Base-by-base conservation (phyloP, 1,140 invertebrate species). In the Drosophila lacertosa region DNA sequence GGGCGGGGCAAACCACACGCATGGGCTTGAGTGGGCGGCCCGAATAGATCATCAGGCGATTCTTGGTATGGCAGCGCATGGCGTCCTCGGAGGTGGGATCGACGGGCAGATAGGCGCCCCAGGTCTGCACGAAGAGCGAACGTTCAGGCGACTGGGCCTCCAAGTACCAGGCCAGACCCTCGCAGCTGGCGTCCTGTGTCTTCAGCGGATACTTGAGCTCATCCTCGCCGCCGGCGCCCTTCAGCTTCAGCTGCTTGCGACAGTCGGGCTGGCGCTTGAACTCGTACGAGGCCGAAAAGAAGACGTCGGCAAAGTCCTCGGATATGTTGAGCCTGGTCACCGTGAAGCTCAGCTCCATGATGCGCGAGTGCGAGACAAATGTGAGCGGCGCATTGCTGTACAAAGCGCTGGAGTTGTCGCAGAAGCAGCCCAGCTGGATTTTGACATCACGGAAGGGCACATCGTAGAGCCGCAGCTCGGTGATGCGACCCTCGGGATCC, bases 61-160 rank as follows among this genome's bases (percentile, higher is more conserved):
- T 95, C 69, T 91, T 89, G 9, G 94, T 95, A 51, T 93, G 92
- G 77, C 94, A 95, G 20, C 92, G 82, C 69, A 92, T 93, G n/a
- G 93, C 91, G 77, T 94, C 92, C 51, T 93, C 93, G 13, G 92
- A 91, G 37, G 92, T 91, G 32, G 92, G 92, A 76, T 93, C 92
- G 18, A 89, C 82, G 16, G 89, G 91, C 18, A 90, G 83, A 58
- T 95, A 93, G 74, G 93, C 93, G 2, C 95, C 95, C 95, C 95
- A 96, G 4, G 95, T 95, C 32, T 95, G 91, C 15, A 96, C 91
- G 73, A 96, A 96, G 1, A 96, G 92, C 3, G 95, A 95, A 18
- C 94, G 93, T 74, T 96, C 96, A 0, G 89, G 62, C 39, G 95
- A 94, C 50, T 95, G 92, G 1, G 95, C 95, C 83, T 95, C 94